Evolutionary conservation across 2,888 invertebrate species (phyloP).

Genomic region (Drosophila recens): DNA sequence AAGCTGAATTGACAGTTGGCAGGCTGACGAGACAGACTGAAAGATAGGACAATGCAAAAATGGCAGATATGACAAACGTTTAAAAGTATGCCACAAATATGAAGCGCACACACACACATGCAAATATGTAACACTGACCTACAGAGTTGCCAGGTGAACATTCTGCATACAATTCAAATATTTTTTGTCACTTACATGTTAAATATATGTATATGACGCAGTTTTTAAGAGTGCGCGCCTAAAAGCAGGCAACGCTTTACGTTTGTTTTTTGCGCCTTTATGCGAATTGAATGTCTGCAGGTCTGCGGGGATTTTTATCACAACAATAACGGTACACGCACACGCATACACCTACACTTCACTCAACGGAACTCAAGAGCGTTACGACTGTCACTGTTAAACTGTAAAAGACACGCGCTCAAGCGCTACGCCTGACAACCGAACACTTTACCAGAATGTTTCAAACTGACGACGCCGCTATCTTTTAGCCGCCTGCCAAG

Average conservation of each 20-base stretch:
- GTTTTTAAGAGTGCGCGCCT: constrained; percentile 29
- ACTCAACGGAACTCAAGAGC: constrained; percentile 9
- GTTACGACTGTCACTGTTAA: constrained; percentile 18
- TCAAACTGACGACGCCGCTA: constrained; percentile 75
- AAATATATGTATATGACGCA: constrained; percentile 2
- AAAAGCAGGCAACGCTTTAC: constrained; percentile 44
- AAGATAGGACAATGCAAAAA: constrained; percentile 37
- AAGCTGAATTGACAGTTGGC: constrained; percentile 63
- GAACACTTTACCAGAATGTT: constrained; percentile 75
- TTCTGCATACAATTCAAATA: constrained; percentile 23
- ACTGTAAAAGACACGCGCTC: constrained; percentile 58
- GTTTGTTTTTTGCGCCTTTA: constrained; percentile 53
- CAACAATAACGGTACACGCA: constrained; percentile 52
- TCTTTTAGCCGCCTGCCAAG: constrained; percentile 52
- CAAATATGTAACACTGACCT: constrained; percentile 73
- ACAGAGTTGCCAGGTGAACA: constrained; percentile 65
- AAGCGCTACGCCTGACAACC: constrained; percentile 69
- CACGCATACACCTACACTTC: constrained; percentile 13
- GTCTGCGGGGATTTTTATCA: constrained; percentile 43
- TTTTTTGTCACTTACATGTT: constrained; percentile 40
- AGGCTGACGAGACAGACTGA: constrained; percentile 39
- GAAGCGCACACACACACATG: constrained; percentile 25
- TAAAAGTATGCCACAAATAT: constrained; percentile 71
- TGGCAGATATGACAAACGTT: constrained; percentile 41
- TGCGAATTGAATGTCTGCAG: constrained; percentile 61